phyloP scores from a whole-genome alignment of 1,140 invertebrate species.

The Zaprionus davidi region DNA sequence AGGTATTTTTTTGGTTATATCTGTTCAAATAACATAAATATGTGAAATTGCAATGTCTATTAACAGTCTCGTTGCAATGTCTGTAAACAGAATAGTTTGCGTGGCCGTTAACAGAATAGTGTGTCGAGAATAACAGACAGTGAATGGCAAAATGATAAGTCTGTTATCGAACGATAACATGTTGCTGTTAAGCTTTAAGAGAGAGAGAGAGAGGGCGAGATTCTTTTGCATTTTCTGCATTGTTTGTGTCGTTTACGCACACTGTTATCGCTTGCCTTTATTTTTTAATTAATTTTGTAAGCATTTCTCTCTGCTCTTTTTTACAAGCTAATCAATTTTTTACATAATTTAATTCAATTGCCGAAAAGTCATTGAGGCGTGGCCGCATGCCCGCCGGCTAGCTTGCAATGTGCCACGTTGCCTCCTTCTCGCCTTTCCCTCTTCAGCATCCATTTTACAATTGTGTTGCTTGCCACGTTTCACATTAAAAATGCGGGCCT shows the following conservation, averaged over 20 bases:
- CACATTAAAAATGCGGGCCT: conserved; percentile 79
- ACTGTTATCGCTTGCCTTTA: neutral
- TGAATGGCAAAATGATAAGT: neutral
- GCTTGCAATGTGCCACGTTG: conserved; percentile 3
- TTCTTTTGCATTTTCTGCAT: neutral
- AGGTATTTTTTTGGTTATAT: neutral
- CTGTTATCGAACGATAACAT: neutral
- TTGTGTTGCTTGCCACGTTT: conserved; percentile 48
- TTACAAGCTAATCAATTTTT: conserved; percentile 79
- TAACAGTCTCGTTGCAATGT: neutral
- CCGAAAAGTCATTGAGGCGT: conserved; percentile 83
- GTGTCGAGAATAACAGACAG: too few relatives aligned
- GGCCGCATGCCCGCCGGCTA: conserved; percentile 59
- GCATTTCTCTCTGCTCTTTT: neutral
- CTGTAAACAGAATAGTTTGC: neutral
- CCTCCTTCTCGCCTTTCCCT: neutral
- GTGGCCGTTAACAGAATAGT: neutral
- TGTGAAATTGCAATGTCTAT: neutral
- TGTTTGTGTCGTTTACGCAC: neutral
- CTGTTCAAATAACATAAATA: neutral
- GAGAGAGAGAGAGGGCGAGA: too few relatives aligned
- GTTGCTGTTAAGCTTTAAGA: neutral
- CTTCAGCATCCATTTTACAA: conserved; percentile 16
- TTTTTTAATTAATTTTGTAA: neutral
- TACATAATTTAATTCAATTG: conserved; percentile 84